Evolutionary conservation across 2,113 vertebrate species (phyloP), one percentile per base, ranked within the genome.

Genomic region (Embiotoca jacksoni): DNA sequence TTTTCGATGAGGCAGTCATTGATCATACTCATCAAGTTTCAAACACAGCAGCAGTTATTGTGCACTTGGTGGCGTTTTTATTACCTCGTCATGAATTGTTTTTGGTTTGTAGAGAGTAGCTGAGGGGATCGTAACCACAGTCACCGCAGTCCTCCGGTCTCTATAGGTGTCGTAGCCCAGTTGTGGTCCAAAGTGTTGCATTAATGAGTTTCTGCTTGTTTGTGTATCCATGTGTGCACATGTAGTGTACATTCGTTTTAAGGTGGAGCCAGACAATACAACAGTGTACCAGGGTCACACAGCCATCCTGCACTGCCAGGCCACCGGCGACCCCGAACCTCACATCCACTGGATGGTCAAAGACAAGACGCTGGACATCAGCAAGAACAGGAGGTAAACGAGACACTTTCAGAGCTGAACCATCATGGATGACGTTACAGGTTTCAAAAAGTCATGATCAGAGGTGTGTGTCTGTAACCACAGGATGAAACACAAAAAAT

Each of bases 231-330:
- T 59, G 10, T 49, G 35, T 68, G 49, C 54, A 35, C 64, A 36
- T 52, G 0, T 50, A 99, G 97, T 99, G 58, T 97, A 95, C 15
- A 95, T 98, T 86, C 95, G 90, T 74, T 99, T 99, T 89, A 98
- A 96, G 84, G 84, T 98, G 75, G 95, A 96, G 56, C 98, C 98
- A 0, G 96, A 99, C 88, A 95, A 95, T 58, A 98, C 96, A 0
- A 99, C 98, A 0, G 98, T 99, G 83, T 99, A 99, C 90, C 97
- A 97, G 86, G 98, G 98, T 4, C 96, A 99, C 92, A 96, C 96
- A 0, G 97, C 98, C n/a, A 90, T 97, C 84, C 95, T 99, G 78
- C 97, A 97, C 91, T 99, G 98, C 65, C 97, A 99, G 95, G 98
- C 96, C 36, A 95, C 94, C 3, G 97, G 97, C 0, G 96, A 99